A percentile compares a stretch with the other conserved stretches of the same genome.
Evolutionary conservation across 2,888 invertebrate genomes (phyloP).

Genomic region (Anthrax anthrax): DNA sequence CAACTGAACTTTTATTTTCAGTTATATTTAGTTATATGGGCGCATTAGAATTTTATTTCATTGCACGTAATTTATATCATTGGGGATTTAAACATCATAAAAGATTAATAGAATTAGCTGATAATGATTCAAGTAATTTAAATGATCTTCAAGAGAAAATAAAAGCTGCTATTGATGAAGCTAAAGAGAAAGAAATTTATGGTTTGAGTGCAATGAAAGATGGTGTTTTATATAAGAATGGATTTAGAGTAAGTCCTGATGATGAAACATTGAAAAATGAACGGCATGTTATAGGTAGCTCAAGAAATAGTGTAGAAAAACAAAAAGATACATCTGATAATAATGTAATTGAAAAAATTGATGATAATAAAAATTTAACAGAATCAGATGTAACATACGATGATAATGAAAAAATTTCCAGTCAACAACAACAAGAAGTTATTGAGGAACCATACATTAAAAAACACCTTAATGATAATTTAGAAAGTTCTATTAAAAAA

Average conservation of each 20-base stretch:
- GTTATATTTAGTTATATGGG: conserved; percentile 62
- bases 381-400: neutral
- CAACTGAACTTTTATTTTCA: conserved; percentile 64
- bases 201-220: conserved; percentile 27
- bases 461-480: neutral
- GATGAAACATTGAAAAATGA: conserved; percentile 2
- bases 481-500: neutral
- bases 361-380: neutral
- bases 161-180: conserved; percentile 19
- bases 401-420: neutral
- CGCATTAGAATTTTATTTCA: conserved; percentile 42
- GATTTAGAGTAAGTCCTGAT: conserved; percentile 24
- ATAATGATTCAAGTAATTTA: conserved; percentile 13
- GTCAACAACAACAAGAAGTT: neutral
- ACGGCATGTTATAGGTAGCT: conserved; percentile 4
- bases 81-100: conserved; percentile 24
- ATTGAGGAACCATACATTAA: conserved; percentile 8
- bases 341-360: neutral
- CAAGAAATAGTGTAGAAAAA: conserved; percentile 14
- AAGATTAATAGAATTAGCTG: conserved; percentile 6
- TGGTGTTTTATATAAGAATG: conserved; percentile 28
- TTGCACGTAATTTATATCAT: conserved; percentile 29
- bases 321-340: conserved; percentile 12
- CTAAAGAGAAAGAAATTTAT: conserved; percentile 18
- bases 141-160: conserved; percentile 23